Evolutionary conservation across 2,113 vertebrate species (phyloP).

Genomic region (Chaetodon auriga): DNA sequence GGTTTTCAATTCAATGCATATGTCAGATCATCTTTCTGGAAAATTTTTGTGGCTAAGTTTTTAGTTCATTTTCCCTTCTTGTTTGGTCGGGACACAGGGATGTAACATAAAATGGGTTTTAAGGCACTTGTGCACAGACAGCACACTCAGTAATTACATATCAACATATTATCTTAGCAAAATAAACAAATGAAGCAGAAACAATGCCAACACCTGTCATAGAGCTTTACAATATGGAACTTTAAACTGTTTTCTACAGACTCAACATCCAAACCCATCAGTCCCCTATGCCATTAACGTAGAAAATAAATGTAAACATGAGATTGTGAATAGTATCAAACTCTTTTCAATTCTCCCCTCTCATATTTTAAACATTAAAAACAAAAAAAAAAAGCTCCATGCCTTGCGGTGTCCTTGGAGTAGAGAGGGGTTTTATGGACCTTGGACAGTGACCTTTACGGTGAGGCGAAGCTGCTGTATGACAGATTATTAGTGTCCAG

Average conservation of each 20-base stretch:
- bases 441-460: slow-evolving; percentile 21
- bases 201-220: background rate
- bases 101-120: no score
- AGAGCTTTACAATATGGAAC: background rate
- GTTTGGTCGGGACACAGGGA: background rate
- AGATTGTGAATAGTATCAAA: background rate
- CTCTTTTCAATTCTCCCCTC: background rate
- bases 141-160: background rate
- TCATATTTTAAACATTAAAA: background rate
- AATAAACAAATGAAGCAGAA: background rate
- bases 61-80: background rate
- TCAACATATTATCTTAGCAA: background rate
- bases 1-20: no score
- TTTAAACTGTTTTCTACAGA: background rate
- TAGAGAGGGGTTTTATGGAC: background rate
- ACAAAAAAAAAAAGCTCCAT: background rate
- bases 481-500: slow-evolving; percentile 8
- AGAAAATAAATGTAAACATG: background rate
- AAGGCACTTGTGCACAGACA: background rate
- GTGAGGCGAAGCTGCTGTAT: background rate
- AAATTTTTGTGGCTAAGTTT: background rate
- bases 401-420: background rate
- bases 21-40: background rate
- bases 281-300: no score
- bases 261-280: no score